Evolutionary conservation across 1,140 invertebrate genomes (phyloP).

Genomic region (Condylostylus longicornis): DNA sequence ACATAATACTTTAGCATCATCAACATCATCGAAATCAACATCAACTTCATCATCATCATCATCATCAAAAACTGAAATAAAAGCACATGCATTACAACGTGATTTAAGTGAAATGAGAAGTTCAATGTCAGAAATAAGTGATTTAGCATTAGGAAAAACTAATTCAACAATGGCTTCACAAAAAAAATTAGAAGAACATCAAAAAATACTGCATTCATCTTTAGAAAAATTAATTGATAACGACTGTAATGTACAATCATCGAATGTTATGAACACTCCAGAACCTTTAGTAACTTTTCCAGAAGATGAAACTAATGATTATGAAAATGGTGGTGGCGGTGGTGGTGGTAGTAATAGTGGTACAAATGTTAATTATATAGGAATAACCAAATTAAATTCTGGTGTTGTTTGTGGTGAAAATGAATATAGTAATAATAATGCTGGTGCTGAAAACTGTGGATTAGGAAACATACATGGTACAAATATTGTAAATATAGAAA

Average conservation of each 20-base stretch:
- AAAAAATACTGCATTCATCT: slow-evolving; percentile 36
- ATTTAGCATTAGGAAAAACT: slow-evolving; percentile 27
- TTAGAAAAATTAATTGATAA: slow-evolving; percentile 48
- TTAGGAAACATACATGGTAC: no score
- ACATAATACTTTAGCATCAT: slow-evolving; percentile 28
- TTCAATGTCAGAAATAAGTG: slow-evolving; percentile 63
- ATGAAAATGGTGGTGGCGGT: slow-evolving; percentile 19
- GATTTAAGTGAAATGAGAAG: slow-evolving; percentile 58
- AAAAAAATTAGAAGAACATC: not conserved
- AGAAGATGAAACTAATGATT: slow-evolving; percentile 51
- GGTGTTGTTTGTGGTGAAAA: no score
- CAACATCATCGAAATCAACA: slow-evolving; percentile 37
- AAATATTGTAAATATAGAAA: no score
- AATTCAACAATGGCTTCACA: slow-evolving; percentile 9
- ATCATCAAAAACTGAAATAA: slow-evolving; percentile 44
- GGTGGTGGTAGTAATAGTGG: slow-evolving; percentile 17
- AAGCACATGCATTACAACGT: slow-evolving; percentile 54
- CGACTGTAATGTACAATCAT: slow-evolving; percentile 30
- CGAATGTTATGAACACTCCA: no score
- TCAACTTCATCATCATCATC: slow-evolving; percentile 33
- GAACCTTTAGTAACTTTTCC: slow-evolving; percentile 64
- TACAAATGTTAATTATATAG: no score
- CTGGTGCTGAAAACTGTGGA: no score
- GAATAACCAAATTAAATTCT: no score
- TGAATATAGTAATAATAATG: no score